These are phyloP conservation scores for Acrocephalus scirpaceus DNA, from an alignment of 2,797 vertebrate species.

Conservation along the genomic window DNA sequence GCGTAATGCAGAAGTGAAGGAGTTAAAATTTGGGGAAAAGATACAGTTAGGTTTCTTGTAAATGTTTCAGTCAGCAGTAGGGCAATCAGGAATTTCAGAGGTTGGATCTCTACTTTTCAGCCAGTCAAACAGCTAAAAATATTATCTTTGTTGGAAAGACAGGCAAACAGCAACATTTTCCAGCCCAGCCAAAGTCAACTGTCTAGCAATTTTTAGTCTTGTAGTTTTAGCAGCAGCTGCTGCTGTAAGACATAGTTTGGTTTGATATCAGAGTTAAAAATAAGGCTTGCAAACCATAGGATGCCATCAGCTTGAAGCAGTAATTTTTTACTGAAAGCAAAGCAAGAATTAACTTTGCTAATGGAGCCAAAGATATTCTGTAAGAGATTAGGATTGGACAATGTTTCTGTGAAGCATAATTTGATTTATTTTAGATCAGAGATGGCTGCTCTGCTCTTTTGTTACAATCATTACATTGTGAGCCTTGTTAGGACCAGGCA, in stretches of 20 bases:
- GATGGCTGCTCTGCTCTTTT: conserved; percentile 1
- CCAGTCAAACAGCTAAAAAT: conserved; percentile 30
- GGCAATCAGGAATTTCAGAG: background rate
- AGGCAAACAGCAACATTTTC: conserved; percentile 40
- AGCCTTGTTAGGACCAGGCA: background rate
- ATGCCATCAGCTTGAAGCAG: conserved; percentile 14
- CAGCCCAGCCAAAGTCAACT: conserved; percentile 52
- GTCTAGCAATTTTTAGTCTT: conserved; percentile 62
- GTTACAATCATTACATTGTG: background rate
- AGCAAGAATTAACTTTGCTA: conserved; percentile 41
- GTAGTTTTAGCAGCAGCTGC: conserved; percentile 63
- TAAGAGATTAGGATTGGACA: background rate
- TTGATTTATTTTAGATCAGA: conserved; percentile 6
- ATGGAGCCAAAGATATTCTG: background rate
- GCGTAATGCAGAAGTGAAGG: background rate
- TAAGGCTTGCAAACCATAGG: conserved; percentile 59
- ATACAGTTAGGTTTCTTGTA: background rate
- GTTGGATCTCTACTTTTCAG: background rate
- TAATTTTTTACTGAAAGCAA: conserved; percentile 39
- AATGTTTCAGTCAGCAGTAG: background rate
- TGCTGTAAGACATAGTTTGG: conserved; percentile 62
- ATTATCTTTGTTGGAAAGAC: conserved; percentile 17
- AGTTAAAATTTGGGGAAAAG: background rate
- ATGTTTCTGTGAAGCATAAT: background rate
- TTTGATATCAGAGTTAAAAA: conserved; percentile 66